Base-by-base conservation (phyloP, 37 sponge, comb jelly and placozoan species). In the Beroe ovata region DNA sequence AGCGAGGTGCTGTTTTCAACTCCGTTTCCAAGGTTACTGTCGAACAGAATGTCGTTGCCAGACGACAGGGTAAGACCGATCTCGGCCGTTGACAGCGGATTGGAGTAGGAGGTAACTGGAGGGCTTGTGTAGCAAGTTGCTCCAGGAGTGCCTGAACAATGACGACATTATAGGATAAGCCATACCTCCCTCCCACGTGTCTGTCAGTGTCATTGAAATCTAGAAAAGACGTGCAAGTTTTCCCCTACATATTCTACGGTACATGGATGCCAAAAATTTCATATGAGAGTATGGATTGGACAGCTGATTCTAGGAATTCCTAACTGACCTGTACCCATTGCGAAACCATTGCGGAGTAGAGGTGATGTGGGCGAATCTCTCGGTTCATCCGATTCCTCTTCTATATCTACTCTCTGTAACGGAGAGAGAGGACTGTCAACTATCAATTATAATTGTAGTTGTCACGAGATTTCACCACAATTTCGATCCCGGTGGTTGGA, bases 331-430 rank as follows among this genome's bases (percentile, higher is more conserved):
- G 84, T 36, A 6, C 84, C 47, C 84, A 77, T 77, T 14, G 8
- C 33, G 38, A 77, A 77, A 23, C 84, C 84, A 20, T 77, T 77
- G 4, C 33, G 41, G 28, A 77, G 54, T 1, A 77, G 84, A 32
- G 84, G 84, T n/a, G 84, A 77, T 11, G 84, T 77, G 0, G 84
- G 84, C 6, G 54, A 20, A 16, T 77, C 84, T 25, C 33, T 54
- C 28, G 41, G 84, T 6, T 39, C 42, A 19, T 38, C 47, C n/a
- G 21, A 11, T 11, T 77, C 42, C 8, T 38, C 41, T 16, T 77
- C 42, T 54, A 42, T 54, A 2, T 77, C 84, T 16, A 36, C 36
- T 8, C 8, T 8, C 36, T 29, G 6, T 47, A 6, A 11, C 54
- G 6, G 54, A 6, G 54, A 47, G 54, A 11, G 54, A 11, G 11